Base-by-base conservation (phyloP, 2,888 invertebrate species). In the Eristalis intricaria region DNA sequence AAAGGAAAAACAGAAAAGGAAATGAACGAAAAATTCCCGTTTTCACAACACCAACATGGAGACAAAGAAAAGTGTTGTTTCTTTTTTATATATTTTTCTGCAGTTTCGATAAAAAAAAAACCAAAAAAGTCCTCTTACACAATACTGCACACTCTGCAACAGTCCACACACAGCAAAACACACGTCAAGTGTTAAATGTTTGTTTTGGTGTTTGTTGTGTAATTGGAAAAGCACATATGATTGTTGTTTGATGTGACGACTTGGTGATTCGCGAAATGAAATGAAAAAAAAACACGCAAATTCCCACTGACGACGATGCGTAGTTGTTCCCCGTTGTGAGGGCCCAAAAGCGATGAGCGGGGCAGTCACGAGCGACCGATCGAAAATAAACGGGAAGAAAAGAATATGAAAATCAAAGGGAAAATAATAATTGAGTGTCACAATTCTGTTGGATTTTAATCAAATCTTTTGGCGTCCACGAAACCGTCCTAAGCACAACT, bases 401-500 rank as follows among this genome's bases (percentile, higher is more conserved):
- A 60, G 38, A 75, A 71, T 43, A 43, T n/a, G 70, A 74, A 15
- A 78, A 78, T 77, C 29, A 66, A 66, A 63, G 10, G 13, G 23
- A 40, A 79, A 66, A 69, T 50, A 56, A 56, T 56, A 64, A 22
- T 40, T 38, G 10, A 75, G 38, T 61, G 60, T 50, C 43, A 64
- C 58, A 61, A 78, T 74, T 64, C 23, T 64, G 50, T 40, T 80
- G 32, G 38, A 23, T 66, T 73, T 65, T 60, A 74, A 38, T 68
- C 8, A 32, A 19, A 64, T 43, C 19, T 74, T 65, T 43, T 19
- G 32, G 70, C 69, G 64, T 60, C n/a, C 77, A 69, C 68, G 65
- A 35, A 66, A 56, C 74, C 82, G 77, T 74, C 60, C 73, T 40
- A 64, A 32, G 68, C 65, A 84, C 79, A 77, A 86, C 81, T 78